Percentiles rank a stretch among this genome's conserved stretches.
These are phyloP conservation scores for Agrotis segetum DNA, from an alignment of 2,888 invertebrate species.

Conservation along the genomic window DNA sequence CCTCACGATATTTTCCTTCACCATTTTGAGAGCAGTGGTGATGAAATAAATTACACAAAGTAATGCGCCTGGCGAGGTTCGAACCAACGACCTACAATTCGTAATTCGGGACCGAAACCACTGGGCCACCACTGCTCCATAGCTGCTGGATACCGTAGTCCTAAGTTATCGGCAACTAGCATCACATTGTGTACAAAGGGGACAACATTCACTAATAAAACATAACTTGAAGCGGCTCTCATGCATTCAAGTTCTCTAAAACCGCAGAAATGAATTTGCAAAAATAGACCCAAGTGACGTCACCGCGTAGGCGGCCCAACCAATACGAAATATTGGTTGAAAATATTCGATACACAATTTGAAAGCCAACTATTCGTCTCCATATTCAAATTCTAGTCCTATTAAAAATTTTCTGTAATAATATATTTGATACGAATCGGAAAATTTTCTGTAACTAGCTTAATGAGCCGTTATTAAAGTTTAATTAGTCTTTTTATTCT, in stretches of 20 bases:
- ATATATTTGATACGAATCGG: background rate
- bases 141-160: no score
- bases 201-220: background rate
- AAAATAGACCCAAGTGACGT: constrained; percentile 18
- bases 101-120: no score
- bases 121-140: no score
- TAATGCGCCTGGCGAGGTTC: no score
- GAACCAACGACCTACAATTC: no score
- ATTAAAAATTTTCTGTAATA: background rate
- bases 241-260: background rate
- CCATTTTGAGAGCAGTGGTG: no score
- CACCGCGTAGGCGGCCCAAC: constrained; percentile 16
- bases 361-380: background rate
- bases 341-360: constrained; percentile 10
- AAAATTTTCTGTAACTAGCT: background rate
- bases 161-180: no score
- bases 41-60: no score
- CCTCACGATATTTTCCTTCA: no score
- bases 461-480: constrained; percentile 10
- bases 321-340: constrained; percentile 10
- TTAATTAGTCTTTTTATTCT: background rate
- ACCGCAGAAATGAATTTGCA: background rate
- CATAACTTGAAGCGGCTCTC: background rate
- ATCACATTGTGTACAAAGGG: no score
- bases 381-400: background rate